Evolutionary conservation across 2,797 vertebrate species (phyloP).

Genomic region (Enteromius paludinosus): DNA sequence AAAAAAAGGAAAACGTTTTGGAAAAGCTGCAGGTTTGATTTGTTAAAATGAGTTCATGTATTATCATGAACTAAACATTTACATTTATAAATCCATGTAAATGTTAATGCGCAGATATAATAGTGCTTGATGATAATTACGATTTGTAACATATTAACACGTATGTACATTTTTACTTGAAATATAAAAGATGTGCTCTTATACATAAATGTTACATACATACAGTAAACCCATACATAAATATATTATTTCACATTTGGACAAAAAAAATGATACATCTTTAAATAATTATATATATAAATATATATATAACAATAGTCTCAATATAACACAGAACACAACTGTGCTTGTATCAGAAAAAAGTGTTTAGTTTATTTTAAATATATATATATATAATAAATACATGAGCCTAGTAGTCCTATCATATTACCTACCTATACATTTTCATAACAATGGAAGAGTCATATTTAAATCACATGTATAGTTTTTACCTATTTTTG

Average conservation of each 20-base stretch:
- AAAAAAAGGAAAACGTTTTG: background rate
- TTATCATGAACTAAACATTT: background rate
- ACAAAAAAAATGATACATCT: background rate
- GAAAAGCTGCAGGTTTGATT: background rate
- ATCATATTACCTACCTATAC: background rate
- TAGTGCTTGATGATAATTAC: background rate
- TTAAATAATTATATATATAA: background rate
- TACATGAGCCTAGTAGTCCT: background rate
- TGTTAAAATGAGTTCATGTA: background rate
- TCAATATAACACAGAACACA: background rate
- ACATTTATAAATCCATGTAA: background rate
- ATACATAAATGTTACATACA: background rate
- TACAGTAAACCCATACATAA: background rate
- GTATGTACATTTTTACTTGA: background rate
- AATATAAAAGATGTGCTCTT: background rate
- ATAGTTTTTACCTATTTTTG: background rate
- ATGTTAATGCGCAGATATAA: background rate
- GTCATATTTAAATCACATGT: background rate
- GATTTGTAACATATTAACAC: background rate
- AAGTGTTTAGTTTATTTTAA: background rate
- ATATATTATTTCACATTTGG: background rate
- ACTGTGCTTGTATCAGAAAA: background rate
- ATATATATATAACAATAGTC: no score
- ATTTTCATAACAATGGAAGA: conserved; percentile 23
- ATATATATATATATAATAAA: background rate